Conservation (phyloP, 2,113 vertebrate genomes). For the Hippopotamus amphibius region DNA sequence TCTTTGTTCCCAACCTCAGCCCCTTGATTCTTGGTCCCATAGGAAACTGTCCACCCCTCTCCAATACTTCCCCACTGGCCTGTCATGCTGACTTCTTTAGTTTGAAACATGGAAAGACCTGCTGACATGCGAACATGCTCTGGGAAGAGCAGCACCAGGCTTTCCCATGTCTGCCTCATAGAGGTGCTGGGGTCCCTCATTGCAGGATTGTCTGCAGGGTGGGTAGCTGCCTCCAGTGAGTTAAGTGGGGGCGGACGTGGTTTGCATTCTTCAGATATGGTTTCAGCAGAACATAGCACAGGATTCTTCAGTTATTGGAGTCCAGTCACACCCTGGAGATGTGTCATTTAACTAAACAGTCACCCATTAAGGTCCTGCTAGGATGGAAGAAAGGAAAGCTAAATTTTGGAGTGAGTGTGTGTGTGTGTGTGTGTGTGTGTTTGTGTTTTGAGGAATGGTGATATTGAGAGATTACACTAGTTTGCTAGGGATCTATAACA, state of each 20-base stretch:
- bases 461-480: not conserved
- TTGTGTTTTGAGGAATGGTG: not conserved
- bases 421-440: no score
- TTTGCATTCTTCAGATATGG: not conserved
- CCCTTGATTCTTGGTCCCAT: not conserved
- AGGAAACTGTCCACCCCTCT: not conserved
- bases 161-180: not conserved
- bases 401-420: not conserved
- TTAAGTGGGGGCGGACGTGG: not conserved
- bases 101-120: not conserved
- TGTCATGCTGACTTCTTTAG: not conserved
- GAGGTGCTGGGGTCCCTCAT: not conserved
- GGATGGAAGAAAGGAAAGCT: not conserved
- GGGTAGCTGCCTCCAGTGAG: not conserved
- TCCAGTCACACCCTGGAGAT: not conserved
- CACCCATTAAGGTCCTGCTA: not conserved
- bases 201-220: not conserved
- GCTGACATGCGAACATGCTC: not conserved
- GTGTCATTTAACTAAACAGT: not conserved
- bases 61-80: not conserved
- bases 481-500: not conserved
- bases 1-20: not conserved
- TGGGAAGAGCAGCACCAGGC: not conserved
- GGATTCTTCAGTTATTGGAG: not conserved
- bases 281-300: not conserved